phyloP scores from a whole-genome alignment of 2,888 invertebrate species.

The Stenodema calcarata region DNA sequence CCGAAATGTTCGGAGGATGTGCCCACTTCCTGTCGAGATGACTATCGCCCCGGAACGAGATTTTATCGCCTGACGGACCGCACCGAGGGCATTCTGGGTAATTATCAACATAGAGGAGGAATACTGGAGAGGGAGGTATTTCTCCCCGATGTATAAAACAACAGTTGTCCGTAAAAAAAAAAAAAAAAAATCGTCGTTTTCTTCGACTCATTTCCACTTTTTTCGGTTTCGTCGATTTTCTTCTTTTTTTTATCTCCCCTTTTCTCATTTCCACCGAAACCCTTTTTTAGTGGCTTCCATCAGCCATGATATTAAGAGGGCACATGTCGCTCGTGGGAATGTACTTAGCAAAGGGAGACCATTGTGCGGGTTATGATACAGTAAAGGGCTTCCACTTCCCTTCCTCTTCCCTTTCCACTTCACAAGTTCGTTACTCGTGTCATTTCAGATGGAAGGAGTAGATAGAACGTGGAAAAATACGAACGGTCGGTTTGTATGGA shows the following conservation, averaged over 20 bases:
- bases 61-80: constrained; percentile 23
- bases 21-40: constrained; percentile 40
- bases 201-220: constrained; percentile 22
- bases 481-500: too few species aligned
- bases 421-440: background rate
- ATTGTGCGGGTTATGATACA: background rate
- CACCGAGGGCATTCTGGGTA: constrained; percentile 22
- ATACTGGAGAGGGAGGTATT: background rate
- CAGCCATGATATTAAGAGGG: background rate
- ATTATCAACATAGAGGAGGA: constrained; percentile 17
- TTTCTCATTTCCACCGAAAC: background rate
- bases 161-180: background rate
- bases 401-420: background rate
- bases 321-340: constrained; percentile 17
- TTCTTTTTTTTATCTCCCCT: background rate
- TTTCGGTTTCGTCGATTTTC: background rate
- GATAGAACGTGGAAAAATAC: background rate
- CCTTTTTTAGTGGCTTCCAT: background rate
- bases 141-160: constrained; percentile 9
- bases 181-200: background rate
- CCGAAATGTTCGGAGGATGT: constrained; percentile 42
- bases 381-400: background rate
- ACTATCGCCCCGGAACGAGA: constrained; percentile 41
- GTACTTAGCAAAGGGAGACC: background rate
- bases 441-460: background rate